Percentiles rank a stretch among this genome's conserved stretches.
phyloP scores from a whole-genome alignment of 2,113 vertebrate species.

The Onychostoma macrolepis region DNA sequence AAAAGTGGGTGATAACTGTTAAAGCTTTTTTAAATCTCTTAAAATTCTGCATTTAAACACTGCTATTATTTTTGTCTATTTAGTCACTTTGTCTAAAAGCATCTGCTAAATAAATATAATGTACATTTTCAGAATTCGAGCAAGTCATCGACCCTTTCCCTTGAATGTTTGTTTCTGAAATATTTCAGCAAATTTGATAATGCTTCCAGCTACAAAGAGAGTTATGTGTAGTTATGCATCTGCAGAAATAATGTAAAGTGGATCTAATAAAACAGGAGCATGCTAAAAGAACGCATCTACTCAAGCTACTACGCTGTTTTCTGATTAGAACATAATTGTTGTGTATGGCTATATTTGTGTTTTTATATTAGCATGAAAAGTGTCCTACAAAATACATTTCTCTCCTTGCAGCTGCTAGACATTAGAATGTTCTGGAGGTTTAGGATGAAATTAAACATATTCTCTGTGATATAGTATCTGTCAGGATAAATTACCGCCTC shows the following conservation, averaged over 20 bases:
- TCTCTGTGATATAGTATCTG: constrained; percentile 1
- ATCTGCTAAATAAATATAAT: not conserved
- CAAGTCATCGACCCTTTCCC: not conserved
- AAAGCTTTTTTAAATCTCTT: constrained; percentile 1
- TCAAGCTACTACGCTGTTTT: not conserved
- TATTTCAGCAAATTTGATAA: not conserved
- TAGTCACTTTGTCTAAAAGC: not conserved
- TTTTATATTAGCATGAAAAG: not conserved
- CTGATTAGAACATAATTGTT: not conserved
- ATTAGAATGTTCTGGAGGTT: not conserved
- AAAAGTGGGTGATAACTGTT: not conserved
- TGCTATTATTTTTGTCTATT: not conserved
- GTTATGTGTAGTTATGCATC: not conserved
- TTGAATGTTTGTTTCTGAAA: not conserved
- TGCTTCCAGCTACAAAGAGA: not conserved
- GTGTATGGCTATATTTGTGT: not conserved
- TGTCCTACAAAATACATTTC: not conserved
- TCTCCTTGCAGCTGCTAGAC: not conserved
- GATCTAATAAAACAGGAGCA: not conserved
- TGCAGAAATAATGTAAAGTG: not conserved
- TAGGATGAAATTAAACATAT: not conserved
- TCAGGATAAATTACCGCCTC: constrained; percentile 19
- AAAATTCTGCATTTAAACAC: not conserved
- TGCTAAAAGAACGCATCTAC: not conserved
- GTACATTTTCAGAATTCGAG: not conserved